These are phyloP conservation scores for Caenorhabditis zanzibari DNA, from an alignment of 2,888 invertebrate species.

Conservation along the genomic window DNA sequence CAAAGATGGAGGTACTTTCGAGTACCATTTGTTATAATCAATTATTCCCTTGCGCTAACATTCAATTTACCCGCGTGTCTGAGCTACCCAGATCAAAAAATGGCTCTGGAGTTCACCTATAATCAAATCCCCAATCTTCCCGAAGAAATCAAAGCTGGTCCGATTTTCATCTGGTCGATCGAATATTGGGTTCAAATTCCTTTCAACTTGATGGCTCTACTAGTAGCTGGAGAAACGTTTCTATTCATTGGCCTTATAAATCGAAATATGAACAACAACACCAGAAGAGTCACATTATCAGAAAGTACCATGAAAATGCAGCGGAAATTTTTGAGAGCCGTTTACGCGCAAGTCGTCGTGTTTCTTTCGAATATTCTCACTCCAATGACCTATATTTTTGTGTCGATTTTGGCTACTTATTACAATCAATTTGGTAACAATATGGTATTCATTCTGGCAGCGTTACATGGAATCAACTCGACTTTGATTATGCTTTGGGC, in stretches of 20 bases:
- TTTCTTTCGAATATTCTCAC: neutral
- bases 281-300: neutral
- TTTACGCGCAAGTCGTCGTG: neutral
- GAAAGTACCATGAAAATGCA: neutral
- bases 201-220: neutral
- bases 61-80: neutral
- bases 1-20: neutral
- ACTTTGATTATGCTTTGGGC: slow-evolving; percentile 11
- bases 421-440: slow-evolving; percentile 25
- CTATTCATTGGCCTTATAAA: neutral
- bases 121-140: slow-evolving; percentile 4
- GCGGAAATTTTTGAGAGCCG: neutral
- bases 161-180: neutral
- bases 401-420: neutral
- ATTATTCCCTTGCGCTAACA: neutral
- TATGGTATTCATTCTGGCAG: neutral
- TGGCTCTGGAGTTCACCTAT: neutral
- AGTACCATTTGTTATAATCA: neutral
- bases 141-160: neutral
- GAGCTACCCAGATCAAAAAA: slow-evolving; percentile 1
- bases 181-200: neutral
- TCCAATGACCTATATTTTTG: neutral
- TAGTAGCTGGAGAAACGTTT: neutral
- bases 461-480: slow-evolving; percentile 12
- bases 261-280: neutral